Conservation (phyloP, 2,888 invertebrate species). For the Eupithecia tripunctaria region DNA sequence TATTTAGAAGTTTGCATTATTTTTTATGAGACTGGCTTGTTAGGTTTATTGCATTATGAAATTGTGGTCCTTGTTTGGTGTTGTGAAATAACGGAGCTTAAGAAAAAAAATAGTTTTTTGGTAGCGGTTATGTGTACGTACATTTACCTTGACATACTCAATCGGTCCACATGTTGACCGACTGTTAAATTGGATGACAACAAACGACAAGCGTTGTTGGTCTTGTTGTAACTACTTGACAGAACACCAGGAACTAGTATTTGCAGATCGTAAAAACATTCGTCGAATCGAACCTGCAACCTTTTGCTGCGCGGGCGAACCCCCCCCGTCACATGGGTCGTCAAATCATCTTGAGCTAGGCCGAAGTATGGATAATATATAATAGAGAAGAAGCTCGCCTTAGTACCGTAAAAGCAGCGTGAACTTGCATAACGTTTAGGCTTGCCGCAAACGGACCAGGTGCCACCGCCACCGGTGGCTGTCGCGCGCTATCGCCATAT, state of each 20-base stretch:
- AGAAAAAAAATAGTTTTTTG: not conserved
- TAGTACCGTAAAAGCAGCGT: constrained; percentile 3
- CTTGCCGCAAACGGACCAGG: too few species aligned
- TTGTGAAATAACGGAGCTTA: constrained; percentile 4
- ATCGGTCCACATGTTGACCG: not conserved
- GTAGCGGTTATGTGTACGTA: not conserved
- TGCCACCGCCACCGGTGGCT: too few species aligned
- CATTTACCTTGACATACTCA: not conserved
- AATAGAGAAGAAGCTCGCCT: not conserved
- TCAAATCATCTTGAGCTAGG: too few species aligned
- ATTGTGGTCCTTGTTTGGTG: constrained; percentile 14
- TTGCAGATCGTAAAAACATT: too few species aligned
- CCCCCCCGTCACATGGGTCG: too few species aligned
- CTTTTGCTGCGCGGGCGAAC: too few species aligned
- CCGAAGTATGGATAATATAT: not conserved
- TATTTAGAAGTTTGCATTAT: constrained; percentile 25
- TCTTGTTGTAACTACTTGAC: too few species aligned
- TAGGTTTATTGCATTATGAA: constrained; percentile 30
- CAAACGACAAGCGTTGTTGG: not conserved
- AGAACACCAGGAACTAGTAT: too few species aligned
- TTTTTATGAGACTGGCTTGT: constrained; percentile 32
- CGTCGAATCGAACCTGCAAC: too few species aligned
- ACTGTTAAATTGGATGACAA: not conserved
- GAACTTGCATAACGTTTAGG: constrained; percentile 7
- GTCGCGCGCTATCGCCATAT: too few species aligned